Conservation (phyloP, 2,113 vertebrate species). For the Antennarius striatus region DNA sequence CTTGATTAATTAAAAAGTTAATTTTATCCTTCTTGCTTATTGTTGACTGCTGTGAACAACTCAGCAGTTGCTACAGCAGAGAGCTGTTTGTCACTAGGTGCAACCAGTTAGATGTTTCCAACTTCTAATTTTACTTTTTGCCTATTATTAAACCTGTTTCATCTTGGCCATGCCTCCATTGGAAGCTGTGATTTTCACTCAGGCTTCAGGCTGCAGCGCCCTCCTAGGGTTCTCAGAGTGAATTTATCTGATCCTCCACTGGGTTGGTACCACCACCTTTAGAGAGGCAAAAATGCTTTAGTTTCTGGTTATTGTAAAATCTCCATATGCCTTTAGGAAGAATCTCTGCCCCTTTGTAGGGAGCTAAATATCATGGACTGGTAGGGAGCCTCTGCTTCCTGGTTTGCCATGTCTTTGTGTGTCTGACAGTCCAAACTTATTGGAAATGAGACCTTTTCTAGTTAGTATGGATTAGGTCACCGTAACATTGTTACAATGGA, state of each 20-base stretch:
- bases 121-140: too few relatives aligned
- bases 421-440: neutral
- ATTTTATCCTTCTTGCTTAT: too few relatives aligned
- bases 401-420: slow-evolving; percentile 3
- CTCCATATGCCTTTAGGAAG: slow-evolving; percentile 6
- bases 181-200: neutral
- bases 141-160: neutral
- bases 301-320: slow-evolving; percentile 4
- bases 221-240: slow-evolving; percentile 6
- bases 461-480: too few relatives aligned
- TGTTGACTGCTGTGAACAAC: too few relatives aligned
- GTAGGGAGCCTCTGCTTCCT: neutral
- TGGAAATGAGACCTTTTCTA: neutral
- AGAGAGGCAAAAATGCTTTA: too few relatives aligned
- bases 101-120: too few relatives aligned
- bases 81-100: too few relatives aligned
- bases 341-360: neutral
- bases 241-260: slow-evolving; percentile 7
- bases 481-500: too few relatives aligned
- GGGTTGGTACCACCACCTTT: neutral
- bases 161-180: neutral
- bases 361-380: slow-evolving; percentile 3
- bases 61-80: too few relatives aligned
- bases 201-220: neutral
- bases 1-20: too few relatives aligned